These are phyloP conservation scores for Suillia variegata DNA, from an alignment of 2,888 invertebrate species.

Conservation along the genomic window DNA sequence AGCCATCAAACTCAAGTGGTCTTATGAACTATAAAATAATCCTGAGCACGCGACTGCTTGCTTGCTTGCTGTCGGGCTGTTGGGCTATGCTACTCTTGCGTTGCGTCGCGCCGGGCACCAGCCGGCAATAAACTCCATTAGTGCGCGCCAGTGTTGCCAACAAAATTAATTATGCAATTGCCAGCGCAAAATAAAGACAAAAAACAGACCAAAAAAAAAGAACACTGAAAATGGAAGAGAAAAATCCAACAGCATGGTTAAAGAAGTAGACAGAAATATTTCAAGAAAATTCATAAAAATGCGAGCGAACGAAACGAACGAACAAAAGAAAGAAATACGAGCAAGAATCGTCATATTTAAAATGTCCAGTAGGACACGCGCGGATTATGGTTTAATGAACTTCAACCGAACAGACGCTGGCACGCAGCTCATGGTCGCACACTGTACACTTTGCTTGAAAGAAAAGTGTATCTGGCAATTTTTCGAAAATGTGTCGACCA, in stretches of 20 bases:
- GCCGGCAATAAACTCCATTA: conserved; percentile 7
- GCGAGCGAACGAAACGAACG: conserved; percentile 3
- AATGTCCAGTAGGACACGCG: conserved; percentile 8
- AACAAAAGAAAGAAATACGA: too few relatives aligned
- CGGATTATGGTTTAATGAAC: conserved; percentile 18
- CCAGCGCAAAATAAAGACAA: conserved; percentile 15
- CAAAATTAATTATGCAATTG: conserved; percentile 16
- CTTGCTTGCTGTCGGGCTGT: too few relatives aligned
- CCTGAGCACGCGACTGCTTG: too few relatives aligned
- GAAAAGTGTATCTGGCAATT: too few relatives aligned
- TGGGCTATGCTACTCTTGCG: too few relatives aligned
- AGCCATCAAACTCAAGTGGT: neutral
- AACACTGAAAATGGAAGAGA: neutral
- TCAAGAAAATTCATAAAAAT: conserved; percentile 16
- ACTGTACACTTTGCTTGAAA: too few relatives aligned
- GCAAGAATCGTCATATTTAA: conserved; percentile 7
- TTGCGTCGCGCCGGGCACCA: too few relatives aligned
- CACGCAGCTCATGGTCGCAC: too few relatives aligned
- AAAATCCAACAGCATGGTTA: neutral
- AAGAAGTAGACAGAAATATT: conserved; percentile 1
- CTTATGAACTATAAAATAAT: neutral
- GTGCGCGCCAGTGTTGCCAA: conserved; percentile 14
- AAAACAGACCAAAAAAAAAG: neutral
- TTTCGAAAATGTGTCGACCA: too few relatives aligned
- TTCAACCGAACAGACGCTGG: too few relatives aligned